Base-by-base conservation (phyloP, 2,797 vertebrate species). In the Ispidina picta region DNA sequence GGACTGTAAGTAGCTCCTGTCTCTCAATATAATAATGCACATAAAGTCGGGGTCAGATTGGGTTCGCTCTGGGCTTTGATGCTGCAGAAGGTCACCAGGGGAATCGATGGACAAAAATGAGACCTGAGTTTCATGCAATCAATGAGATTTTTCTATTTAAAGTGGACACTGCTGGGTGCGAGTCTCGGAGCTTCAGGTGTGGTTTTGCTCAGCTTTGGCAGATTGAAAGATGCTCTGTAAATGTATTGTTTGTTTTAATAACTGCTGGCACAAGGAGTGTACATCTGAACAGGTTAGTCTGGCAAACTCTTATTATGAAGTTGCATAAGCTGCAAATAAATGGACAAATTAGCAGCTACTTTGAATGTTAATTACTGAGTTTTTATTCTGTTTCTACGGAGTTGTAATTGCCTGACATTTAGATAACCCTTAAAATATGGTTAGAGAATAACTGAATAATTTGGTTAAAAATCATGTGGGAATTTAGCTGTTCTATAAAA, bases 21-120 rank as follows among this genome's bases (percentile, higher is more conserved):
- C 97, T 98, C 96, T 97, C 95, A 96, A 96, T 97, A 97, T 98
- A 98, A 98, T 98, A 98, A 98, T 97, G 96, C 98, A 98, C 98
- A 97, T 98, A 98, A 98, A 98, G 98, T 98, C 96, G 98, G 98
- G 98, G 98, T 98, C 98, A 98, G 98, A 98, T 98, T 98, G 98
- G 97, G 98, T 98, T 98, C 96, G 96, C 97, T 97, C 97, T 98
- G 98, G 98, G 98, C 98, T 99, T 98, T 99, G 98, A 98, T 98
- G 98, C 97, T 98, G 95, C 94, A 97, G 98, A 99, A 99, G 98
- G 98, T 99, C 98, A 99, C 98, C 93, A 92, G 95, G 96, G 97
- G 97, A 98, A 99, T 99, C 98, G 97, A 99, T 99, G 97, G 96
- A 95, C 97, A 97, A 97, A 98, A 98, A 98, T 98, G 97, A 98